Conservation (phyloP, 1,140 invertebrate species). For the Drosophila cardini region DNA sequence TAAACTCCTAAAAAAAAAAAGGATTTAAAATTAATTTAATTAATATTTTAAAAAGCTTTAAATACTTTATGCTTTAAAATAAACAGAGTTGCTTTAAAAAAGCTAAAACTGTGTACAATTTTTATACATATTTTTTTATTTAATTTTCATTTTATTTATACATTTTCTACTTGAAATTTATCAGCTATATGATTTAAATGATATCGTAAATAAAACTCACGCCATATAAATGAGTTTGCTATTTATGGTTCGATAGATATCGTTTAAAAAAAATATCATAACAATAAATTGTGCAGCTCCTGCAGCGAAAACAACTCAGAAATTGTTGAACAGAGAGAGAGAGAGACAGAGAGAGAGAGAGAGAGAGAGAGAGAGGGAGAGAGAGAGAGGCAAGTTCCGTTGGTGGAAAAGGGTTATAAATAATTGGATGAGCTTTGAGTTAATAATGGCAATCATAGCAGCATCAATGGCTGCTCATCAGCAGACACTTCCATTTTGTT, state of each 20-base stretch:
- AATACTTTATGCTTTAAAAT: too few species aligned
- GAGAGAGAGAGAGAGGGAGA: neutral
- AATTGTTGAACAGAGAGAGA: neutral
- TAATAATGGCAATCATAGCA: constrained; percentile 38
- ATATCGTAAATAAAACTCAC: neutral
- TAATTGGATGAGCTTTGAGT: constrained; percentile 37
- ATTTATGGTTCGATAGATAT: neutral
- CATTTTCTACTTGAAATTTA: too few species aligned
- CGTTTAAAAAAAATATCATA: neutral
- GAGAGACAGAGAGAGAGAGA: neutral
- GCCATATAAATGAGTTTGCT: neutral
- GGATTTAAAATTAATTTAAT: too few species aligned
- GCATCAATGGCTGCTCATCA: constrained; percentile 38
- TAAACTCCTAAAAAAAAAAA: too few species aligned
- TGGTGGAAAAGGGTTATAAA: constrained; percentile 17
- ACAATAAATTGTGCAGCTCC: neutral
- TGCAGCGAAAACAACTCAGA: neutral
- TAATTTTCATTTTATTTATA: too few species aligned
- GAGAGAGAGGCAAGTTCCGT: neutral
- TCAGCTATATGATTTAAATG: too few species aligned
- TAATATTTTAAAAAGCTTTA: too few species aligned
- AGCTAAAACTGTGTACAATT: too few species aligned
- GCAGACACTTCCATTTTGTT: neutral
- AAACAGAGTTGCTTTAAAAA: too few species aligned
- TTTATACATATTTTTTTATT: too few species aligned